Evolutionary conservation across 2,797 vertebrate genomes (phyloP).

Genomic region (Hyperoplus lanceolatus): DNA sequence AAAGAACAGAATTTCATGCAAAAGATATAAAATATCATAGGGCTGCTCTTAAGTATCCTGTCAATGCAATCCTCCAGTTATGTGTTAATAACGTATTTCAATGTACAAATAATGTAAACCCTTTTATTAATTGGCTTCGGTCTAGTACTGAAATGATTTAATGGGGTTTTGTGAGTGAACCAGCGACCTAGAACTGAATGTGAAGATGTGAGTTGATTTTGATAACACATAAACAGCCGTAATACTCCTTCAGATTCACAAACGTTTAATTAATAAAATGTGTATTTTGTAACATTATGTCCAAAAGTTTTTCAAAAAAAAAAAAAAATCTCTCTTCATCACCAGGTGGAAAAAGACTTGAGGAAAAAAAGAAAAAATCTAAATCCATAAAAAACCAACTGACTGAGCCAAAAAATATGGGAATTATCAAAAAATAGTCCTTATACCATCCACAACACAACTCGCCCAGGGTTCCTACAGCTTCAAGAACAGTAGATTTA

Average conservation of each 20-base stretch:
- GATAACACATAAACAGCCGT: conserved; percentile 63
- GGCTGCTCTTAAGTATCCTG: neutral
- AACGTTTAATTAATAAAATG: conserved; percentile 66
- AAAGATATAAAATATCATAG: no score
- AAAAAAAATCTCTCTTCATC: conserved; percentile 46
- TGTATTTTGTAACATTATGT: conserved; percentile 50
- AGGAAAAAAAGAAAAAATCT: conserved; percentile 27
- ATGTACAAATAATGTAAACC: neutral
- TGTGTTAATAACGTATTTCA: neutral
- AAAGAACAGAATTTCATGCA: no score
- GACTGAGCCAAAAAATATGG: conserved; percentile 44
- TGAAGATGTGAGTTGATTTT: conserved; percentile 24
- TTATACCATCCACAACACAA: conserved; percentile 66
- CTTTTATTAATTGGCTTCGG: neutral
- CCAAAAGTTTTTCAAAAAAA: conserved; percentile 52
- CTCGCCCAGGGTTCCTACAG: conserved; percentile 1
- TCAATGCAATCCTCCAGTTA: neutral
- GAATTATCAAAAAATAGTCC: conserved; percentile 52
- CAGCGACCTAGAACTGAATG: conserved; percentile 25
- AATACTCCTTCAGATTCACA: conserved; percentile 64
- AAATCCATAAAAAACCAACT: conserved; percentile 42
- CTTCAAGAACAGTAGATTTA: no score
- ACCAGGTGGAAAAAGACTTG: neutral
- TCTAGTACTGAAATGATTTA: neutral
- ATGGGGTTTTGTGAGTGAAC: neutral